phyloP scores from a whole-genome alignment of 1,140 invertebrate species.

The Uloborus diversus region DNA sequence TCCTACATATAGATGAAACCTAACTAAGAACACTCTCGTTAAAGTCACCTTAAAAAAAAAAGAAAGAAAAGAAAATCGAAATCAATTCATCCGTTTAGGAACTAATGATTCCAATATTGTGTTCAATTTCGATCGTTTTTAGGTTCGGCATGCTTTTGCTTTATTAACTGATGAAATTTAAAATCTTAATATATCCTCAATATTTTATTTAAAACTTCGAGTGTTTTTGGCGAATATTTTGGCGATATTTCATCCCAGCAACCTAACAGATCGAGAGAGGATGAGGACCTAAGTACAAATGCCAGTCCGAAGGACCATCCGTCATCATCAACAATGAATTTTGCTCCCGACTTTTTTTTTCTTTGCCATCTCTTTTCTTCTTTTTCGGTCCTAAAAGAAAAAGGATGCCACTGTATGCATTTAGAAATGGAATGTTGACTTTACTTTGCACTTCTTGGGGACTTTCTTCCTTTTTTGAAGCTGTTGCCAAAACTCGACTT shows the following conservation, averaged over 20 bases:
- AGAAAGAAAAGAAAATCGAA: too few species aligned
- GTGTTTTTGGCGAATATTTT: neutral
- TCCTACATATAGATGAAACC: too few species aligned
- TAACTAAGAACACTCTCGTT: too few species aligned
- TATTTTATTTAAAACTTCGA: too few species aligned
- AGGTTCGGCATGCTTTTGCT: too few species aligned
- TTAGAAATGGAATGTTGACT: conserved; percentile 41
- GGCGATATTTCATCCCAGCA: conserved; percentile 22
- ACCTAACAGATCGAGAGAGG: conserved; percentile 18
- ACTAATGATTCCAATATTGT: too few species aligned
- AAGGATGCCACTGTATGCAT: conserved; percentile 42
- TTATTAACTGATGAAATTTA: too few species aligned
- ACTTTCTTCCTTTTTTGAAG: conserved; percentile 12
- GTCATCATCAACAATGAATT: conserved; percentile 56
- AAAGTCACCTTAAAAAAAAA: too few species aligned
- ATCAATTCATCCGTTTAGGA: too few species aligned
- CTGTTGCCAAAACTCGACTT: conserved; percentile 22
- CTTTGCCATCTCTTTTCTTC: neutral
- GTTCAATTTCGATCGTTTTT: too few species aligned
- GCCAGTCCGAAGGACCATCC: conserved; percentile 43
- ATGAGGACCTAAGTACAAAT: conserved; percentile 49
- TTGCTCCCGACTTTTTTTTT: conserved; percentile 43
- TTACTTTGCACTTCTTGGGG: conserved; percentile 8
- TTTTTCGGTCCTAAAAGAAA: conserved; percentile 20
- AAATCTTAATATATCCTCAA: too few species aligned